Base-by-base conservation (phyloP, 2,797 vertebrate genomes). In the Melanotaenia parkinsoni region DNA sequence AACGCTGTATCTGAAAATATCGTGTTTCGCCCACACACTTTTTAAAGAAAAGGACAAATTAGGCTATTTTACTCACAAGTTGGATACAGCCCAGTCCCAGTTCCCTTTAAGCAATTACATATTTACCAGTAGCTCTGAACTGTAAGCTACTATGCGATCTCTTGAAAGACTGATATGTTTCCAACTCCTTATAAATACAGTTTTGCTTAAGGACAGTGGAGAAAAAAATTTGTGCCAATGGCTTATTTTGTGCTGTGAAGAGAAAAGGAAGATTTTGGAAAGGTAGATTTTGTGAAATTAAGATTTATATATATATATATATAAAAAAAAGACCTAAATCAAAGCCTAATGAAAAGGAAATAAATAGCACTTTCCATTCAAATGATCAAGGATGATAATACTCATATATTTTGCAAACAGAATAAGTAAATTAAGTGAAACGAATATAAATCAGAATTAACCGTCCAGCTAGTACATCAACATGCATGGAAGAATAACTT, bases 351-450 rank as follows among this genome's bases (percentile, higher is more conserved):
- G 12, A 26, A 66, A 47, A 64, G 22, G 10, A 9, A 76, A 50
- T 35, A 0, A 51, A 65, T 0, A 47, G 63, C 8, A 35, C 16
- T 32, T 62, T 47, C 3, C 33, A 22, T 32, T 67, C 14, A 62
- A 47, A 54, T 2, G 0, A 43, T n/a, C 6, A 2, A 7, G 9
- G 2, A 45, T 1, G 72, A 70, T 9, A 33, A 6, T 35, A 50
- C 3, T 24, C 11, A 50, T 58, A 62, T 63, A 58, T 20, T 40
- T 43, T 11, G 1, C 32, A 65, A 56, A 57, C 62, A 22, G 20
- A 75, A 77, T 35, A 60, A 72, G 8, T 56, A 54, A 61, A 85
- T 72, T 71, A 71, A 77, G 61, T 74, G 7, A 74, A 85, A 81
- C 40, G 28, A 54, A 32, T 37, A 35, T 73, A 77, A 68, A 50